These are phyloP conservation scores for Chloromyia formosa DNA, from an alignment of 2,888 invertebrate genomes.

Conservation along the genomic window DNA sequence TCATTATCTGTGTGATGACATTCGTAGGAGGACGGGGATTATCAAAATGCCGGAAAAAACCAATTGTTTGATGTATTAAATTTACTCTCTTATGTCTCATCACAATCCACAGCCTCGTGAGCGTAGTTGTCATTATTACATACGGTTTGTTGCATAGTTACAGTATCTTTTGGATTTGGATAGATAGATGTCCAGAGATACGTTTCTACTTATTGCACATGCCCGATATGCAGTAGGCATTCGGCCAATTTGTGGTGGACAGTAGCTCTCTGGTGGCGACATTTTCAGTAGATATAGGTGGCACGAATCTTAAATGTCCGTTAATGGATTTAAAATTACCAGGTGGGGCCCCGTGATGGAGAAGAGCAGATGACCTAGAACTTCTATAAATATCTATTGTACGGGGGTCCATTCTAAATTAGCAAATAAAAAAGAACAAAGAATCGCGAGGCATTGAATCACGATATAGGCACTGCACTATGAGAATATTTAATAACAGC, in stretches of 20 bases:
- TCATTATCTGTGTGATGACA: conserved; percentile 49
- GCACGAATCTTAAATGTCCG: neutral
- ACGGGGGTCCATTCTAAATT: conserved; percentile 1
- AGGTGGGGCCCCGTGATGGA: conserved; percentile 23
- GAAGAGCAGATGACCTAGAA: conserved; percentile 28
- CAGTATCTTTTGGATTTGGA: conserved; percentile 20
- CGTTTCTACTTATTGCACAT: conserved; percentile 1
- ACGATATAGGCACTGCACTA: too few species aligned
- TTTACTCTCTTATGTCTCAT: conserved; percentile 50
- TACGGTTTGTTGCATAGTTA: conserved; percentile 22
- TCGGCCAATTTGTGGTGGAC: conserved; percentile 14
- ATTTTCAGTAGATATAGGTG: neutral
- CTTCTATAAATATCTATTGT: conserved; percentile 5
- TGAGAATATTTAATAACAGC: too few species aligned
- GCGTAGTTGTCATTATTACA: conserved; percentile 6
- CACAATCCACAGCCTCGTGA: neutral
- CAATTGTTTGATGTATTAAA: conserved; percentile 63
- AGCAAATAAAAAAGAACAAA: neutral
- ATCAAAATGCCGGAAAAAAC: conserved; percentile 62
- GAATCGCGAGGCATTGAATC: too few species aligned
- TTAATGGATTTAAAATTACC: conserved; percentile 22
- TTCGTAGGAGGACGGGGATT: conserved; percentile 51
- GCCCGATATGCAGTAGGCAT: neutral
- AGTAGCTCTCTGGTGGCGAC: neutral
- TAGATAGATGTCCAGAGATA: conserved; percentile 11